These are phyloP conservation scores for Piprites chloris DNA, from an alignment of 2,113 vertebrate species.

Conservation along the genomic window DNA sequence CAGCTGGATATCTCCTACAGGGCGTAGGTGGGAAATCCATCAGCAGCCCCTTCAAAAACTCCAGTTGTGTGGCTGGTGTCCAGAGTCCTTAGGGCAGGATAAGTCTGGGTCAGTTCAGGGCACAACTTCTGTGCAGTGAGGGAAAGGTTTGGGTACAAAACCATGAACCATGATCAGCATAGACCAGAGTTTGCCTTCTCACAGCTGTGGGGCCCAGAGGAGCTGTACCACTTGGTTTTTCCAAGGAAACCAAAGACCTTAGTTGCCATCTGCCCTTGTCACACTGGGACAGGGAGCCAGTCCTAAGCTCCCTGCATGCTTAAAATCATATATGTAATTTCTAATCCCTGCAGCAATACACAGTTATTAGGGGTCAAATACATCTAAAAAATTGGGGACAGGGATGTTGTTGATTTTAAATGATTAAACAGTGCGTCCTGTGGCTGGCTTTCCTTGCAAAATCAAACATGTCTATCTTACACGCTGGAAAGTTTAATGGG, in stretches of 20 bases:
- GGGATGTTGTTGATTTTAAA: neutral
- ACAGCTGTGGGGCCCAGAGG: neutral
- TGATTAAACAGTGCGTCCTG: neutral
- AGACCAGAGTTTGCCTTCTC: neutral
- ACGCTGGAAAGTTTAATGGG: neutral
- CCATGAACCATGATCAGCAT: fast-evolving
- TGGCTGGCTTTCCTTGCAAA: neutral
- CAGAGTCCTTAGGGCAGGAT: neutral
- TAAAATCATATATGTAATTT: neutral
- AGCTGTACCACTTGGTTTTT: neutral
- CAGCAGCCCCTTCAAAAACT: neutral
- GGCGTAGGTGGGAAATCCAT: neutral
- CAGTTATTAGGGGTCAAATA: neutral
- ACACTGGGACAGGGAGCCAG: neutral
- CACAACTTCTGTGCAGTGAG: neutral
- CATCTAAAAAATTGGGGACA: neutral
- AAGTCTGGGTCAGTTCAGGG: neutral
- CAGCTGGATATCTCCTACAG: neutral
- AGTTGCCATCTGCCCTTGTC: neutral
- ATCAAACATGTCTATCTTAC: neutral
- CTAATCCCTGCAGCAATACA: neutral
- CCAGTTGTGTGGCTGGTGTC: neutral
- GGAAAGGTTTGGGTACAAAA: neutral
- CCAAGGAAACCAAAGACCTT: neutral
- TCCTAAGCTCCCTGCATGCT: neutral